Evolutionary conservation across 2,888 invertebrate genomes (phyloP).

Genomic region (Trissoscelio sp.): DNA sequence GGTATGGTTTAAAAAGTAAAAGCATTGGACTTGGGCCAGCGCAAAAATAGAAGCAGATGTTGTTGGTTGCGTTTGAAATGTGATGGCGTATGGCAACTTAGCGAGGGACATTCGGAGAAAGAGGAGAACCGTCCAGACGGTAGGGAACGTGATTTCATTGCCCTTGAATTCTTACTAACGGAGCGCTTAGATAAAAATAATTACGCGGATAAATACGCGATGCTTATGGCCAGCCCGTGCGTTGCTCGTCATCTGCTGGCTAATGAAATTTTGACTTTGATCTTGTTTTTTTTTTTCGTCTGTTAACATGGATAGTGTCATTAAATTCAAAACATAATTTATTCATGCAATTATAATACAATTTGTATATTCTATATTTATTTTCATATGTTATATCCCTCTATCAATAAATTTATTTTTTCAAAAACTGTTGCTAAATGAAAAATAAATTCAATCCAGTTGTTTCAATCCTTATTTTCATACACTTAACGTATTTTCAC

Average conservation of each 20-base stretch:
- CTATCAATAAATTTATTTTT: too few relatives aligned
- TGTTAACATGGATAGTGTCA: too few relatives aligned
- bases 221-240: slow-evolving; percentile 67
- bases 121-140: slow-evolving; percentile 71
- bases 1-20: slow-evolving; percentile 80
- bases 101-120: slow-evolving; percentile 66
- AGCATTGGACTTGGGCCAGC: slow-evolving; percentile 82
- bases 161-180: slow-evolving; percentile 80
- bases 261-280: slow-evolving; percentile 79
- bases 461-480: too few relatives aligned
- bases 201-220: slow-evolving; percentile 77
- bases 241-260: slow-evolving; percentile 53
- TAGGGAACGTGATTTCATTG: slow-evolving; percentile 77
- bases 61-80: slow-evolving; percentile 79
- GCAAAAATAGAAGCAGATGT: slow-evolving; percentile 84
- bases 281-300: slow-evolving; percentile 79
- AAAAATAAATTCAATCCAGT: too few relatives aligned
- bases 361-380: too few relatives aligned
- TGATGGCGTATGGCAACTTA: slow-evolving; percentile 68
- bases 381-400: too few relatives aligned
- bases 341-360: too few relatives aligned
- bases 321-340: too few relatives aligned
- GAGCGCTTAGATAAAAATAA: slow-evolving; percentile 81
- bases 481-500: too few relatives aligned
- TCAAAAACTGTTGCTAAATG: too few relatives aligned